Percentiles rank a stretch among this genome's conserved stretches.
These are phyloP conservation scores for Sandelia bainsii DNA, from an alignment of 2,797 vertebrate genomes.

Conservation along the genomic window DNA sequence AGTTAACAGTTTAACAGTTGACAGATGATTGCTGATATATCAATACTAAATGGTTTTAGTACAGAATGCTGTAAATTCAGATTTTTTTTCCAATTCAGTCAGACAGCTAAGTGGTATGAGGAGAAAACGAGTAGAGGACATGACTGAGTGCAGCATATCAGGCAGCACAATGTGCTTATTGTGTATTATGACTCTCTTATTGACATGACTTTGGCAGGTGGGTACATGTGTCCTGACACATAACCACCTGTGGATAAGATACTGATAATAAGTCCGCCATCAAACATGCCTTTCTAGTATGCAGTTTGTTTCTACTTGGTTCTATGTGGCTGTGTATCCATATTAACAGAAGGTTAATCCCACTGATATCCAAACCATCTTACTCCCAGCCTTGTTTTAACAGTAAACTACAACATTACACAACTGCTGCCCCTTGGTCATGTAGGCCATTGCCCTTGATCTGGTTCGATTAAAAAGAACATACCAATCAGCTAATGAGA, in stretches of 20 bases:
- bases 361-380: neutral
- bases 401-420: conserved; percentile 51
- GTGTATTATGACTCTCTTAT: conserved; percentile 6
- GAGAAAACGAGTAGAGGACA: neutral
- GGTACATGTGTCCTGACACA: conserved; percentile 3
- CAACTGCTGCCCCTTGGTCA: conserved; percentile 36
- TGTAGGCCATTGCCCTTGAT: conserved; percentile 7
- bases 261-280: conserved; percentile 19
- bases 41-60: neutral
- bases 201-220: conserved; percentile 21
- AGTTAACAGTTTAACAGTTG: neutral
- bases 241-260: conserved; percentile 14
- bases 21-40: neutral
- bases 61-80: no score
- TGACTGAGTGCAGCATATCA: conserved; percentile 1
- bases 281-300: neutral
- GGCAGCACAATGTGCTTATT: neutral
- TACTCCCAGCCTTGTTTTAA: conserved; percentile 44
- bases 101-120: neutral
- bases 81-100: neutral
- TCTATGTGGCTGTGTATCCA: neutral
- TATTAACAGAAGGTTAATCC: conserved; percentile 22
- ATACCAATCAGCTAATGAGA: conserved; percentile 10
- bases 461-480: conserved; percentile 38
- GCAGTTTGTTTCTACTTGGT: conserved; percentile 5